Conservation (phyloP, 2,888 invertebrate species). For the Myopa testacea region DNA sequence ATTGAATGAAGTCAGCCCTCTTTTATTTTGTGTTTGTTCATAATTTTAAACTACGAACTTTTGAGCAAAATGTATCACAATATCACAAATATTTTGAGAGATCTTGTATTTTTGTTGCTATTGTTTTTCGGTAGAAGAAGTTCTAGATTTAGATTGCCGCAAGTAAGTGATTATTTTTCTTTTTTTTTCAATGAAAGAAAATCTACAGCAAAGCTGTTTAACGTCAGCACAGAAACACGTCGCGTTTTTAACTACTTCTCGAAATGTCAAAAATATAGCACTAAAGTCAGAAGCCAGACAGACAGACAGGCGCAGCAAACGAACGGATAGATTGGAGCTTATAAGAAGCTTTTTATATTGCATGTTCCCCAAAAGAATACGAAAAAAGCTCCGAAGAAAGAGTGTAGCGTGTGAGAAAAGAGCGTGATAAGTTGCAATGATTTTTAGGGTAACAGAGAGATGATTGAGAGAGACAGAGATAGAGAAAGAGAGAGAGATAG, state of each 20-base stretch:
- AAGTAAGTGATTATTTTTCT: not conserved
- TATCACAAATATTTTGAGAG: conserved; percentile 26
- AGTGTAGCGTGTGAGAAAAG: not conserved
- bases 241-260: conserved; percentile 57
- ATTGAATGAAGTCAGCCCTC: not conserved
- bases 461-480: not conserved
- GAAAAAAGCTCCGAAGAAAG: conserved; percentile 18
- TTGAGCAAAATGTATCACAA: conserved; percentile 29
- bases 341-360: conserved; percentile 28
- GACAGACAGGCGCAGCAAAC: not conserved
- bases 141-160: not conserved
- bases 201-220: conserved; percentile 10
- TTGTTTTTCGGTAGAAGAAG: not conserved
- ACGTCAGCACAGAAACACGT: conserved; percentile 66
- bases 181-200: conserved; percentile 7
- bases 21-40: not conserved
- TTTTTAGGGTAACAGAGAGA: not conserved
- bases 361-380: not conserved
- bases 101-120: not conserved
- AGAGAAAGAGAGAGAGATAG: not conserved
- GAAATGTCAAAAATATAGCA: conserved; percentile 17
- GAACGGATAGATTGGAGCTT: conserved; percentile 22
- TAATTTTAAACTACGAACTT: conserved; percentile 13
- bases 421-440: not conserved
- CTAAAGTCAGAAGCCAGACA: not conserved